Evolutionary conservation across 2,113 vertebrate species (phyloP), one percentile per base, ranked within the genome.

Genomic region (Trichomycterus rosablanca): DNA sequence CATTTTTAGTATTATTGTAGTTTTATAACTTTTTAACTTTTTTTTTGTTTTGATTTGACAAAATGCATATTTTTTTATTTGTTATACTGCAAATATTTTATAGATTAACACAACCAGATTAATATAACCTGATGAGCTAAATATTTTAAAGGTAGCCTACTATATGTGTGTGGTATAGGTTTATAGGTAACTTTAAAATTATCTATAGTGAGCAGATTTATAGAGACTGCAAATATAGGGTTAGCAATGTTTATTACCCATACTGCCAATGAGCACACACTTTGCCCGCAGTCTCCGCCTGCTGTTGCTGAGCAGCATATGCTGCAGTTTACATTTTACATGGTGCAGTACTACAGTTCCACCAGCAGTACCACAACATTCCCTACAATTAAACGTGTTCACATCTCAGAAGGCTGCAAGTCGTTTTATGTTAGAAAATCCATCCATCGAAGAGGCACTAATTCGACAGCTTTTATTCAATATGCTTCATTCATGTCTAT

Each of bases 221-320:
- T 32, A 26, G 48, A 51, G 15, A 52, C 8, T 32, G n/a, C 43
- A 43, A n/a, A 3, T n/a, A 7, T 7, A 7, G 7, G 9, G 34
- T 40, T 4, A 4, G 26, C 7, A n/a, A 5, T n/a, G 5, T 11
- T n/a, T n/a, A 14, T n/a, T 40, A 14, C 12, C 34, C 37, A 40
- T 11, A n/a, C 37, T 40, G 37, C 2, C 12, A 1, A n/a, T 40
- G 4, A 11, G 37, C 11, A 40, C 37, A 40, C n/a, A n/a, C 37
- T n/a, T 12, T 67, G 70, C 40, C 10, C 37, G 64, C 59, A 26
- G 40, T 43, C 16, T 44, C 54, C 37, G 14, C 12, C 57, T 42
- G 49, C 58, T 62, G 63, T 66, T 71, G 63, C 69, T 66, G 58
- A 62, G 63, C 63, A 63, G 58, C 44, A 44, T 62, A n/a, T n/a